Base-by-base conservation (phyloP, 2,797 vertebrate genomes). In the Catharus ustulatus region DNA sequence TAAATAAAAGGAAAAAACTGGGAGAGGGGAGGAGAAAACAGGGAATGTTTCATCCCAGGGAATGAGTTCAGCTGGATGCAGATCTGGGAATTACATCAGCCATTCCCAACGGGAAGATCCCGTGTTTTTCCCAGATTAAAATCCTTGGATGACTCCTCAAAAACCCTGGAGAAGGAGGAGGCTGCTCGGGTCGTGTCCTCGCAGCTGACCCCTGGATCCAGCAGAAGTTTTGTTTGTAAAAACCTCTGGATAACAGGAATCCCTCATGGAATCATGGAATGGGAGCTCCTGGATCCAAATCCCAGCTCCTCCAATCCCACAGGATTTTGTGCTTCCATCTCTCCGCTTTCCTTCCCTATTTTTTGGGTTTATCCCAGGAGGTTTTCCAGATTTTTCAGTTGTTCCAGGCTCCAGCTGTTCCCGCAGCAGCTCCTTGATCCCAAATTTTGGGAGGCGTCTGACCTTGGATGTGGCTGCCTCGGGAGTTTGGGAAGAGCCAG, bases 51-150 rank as follows among this genome's bases (percentile, higher is more conserved):
- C 13, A 29, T 52, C 21, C 19, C 51, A 23, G 34, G 82, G 64
- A 86, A 40, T 2, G 5, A 81, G 71, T 51, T 90, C 81, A 87
- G 81, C 72, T 90, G 93, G 91, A 86, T 69, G 84, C 62, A 7
- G 71, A 42, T 6, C 62, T 11, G 22, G 54, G 93, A 84, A 66
- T 89, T 17, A 75, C 82, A 78, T 83, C 34, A 93, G 5, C 49
- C 86, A 27, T 84, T 87, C 94, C 93, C 94, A 13, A 46, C 49
- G 84, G 94, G 81, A 82, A 94, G 91, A 52, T 93, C 95, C 88
- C 55, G 6, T 94, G 94, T 30, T 79, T 78, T 84, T 48, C 68
- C 36, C 67, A 10, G 19, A 15, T 11, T 8, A 16, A 62, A 49
- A 73, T 15, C 54, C 78, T 87, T 82, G 91, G 89, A 95, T 84